Evolutionary conservation across 1,140 invertebrate species (phyloP).

Genomic region (Drosophila ambigua): DNA sequence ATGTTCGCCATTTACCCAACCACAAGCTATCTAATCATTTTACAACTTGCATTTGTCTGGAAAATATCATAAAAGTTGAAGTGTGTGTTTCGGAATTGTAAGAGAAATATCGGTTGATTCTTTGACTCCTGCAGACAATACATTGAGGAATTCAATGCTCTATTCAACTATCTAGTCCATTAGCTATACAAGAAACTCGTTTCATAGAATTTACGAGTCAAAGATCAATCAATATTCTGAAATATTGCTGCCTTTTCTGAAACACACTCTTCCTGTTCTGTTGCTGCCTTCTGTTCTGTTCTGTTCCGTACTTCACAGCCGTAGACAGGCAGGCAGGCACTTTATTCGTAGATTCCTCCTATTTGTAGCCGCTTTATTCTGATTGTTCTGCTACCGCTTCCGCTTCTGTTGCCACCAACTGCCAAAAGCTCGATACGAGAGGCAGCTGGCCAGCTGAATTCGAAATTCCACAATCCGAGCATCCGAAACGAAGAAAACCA

Average conservation of each 20-base stretch:
- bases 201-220: no score
- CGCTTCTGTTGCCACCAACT: constrained; percentile 2
- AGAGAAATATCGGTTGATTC: no score
- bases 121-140: no score
- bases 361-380: constrained; percentile 3
- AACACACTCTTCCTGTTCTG: constrained; percentile 5
- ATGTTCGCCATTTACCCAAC: not conserved
- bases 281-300: constrained; percentile 13
- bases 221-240: no score
- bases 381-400: constrained; percentile 6
- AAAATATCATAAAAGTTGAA: no score
- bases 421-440: constrained; percentile 29
- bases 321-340: constrained; percentile 11
- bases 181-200: no score
- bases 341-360: not conserved
- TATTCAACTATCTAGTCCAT: no score
- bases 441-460: constrained; percentile 7
- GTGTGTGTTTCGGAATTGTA: no score
- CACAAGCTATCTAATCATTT: not conserved
- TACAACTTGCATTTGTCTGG: no score
- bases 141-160: no score
- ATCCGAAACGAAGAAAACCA: constrained; percentile 45
- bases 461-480: constrained; percentile 25
- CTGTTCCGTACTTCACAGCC: constrained; percentile 33
- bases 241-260: not conserved